Base-by-base conservation (phyloP, 2,797 vertebrate species). In the Poliocrania exsul region DNA sequence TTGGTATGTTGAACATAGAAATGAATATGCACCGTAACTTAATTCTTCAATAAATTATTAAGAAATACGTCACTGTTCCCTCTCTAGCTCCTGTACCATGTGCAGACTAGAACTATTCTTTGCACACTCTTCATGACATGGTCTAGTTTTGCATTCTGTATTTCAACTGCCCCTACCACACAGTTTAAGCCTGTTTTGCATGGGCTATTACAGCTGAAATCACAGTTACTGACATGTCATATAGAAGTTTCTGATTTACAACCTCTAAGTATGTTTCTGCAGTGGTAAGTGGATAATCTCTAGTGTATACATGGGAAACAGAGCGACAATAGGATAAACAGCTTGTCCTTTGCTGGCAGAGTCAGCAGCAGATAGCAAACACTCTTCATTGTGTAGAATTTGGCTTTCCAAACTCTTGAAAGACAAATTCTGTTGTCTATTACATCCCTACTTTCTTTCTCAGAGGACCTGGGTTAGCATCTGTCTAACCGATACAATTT, bases 301-400 rank as follows among this genome's bases (percentile, higher is more conserved):
- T 58, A 86, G 44, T 9, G 44, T 72, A 88, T 92, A 95, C 86
- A 92, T 2, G 64, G 86, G 86, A 90, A 94, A 85, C 66, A 42
- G 91, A 72, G 78, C 3, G 1, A 81, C 88, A 82, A 75, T 19
- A 75, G 20, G 46, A 94, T 81, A 70, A 94, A 92, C 77, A 90
- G 77, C 92, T 92, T 95, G 93, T 92, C 88, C 88, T 20, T 47
- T 62, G 88, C 91, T 95, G 70, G 78, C 92, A 73, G 80, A 89
- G 78, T 31, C 16, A 1, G 62, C 77, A 88, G 86, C 80, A 90
- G 86, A 84, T 51, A 94, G 83, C 84, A 90, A 91, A 94, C 67
- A 86, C 77, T 62, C 81, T 54, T 89, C 49, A 66, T 71, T 90
- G 57, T 75, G 71, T 90, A 56, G 86, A 84, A 88, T 92, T 90